These are phyloP conservation scores for Lapara coniferarum DNA, from an alignment of 2,888 invertebrate genomes.

Conservation along the genomic window DNA sequence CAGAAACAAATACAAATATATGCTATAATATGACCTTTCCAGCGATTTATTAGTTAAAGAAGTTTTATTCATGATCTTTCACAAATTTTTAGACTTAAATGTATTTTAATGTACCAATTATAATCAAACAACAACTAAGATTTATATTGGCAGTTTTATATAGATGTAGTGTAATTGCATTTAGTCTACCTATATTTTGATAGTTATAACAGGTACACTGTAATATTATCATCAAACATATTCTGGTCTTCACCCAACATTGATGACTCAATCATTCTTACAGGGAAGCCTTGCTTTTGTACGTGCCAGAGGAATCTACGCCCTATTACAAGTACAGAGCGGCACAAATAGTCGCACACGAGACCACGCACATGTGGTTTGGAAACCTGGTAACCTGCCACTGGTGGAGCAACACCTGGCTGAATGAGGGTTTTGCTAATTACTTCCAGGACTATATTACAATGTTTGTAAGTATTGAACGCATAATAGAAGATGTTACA, in stretches of 20 bases:
- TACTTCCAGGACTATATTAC: constrained; percentile 88
- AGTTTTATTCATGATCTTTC: too few species aligned
- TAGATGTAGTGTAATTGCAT: too few species aligned
- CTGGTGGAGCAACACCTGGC: constrained; percentile 91
- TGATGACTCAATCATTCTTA: neutral
- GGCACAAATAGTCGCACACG: constrained; percentile 87
- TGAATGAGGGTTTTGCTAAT: constrained; percentile 88
- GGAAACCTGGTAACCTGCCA: constrained; percentile 89
- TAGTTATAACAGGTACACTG: too few species aligned
- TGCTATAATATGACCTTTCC: neutral
- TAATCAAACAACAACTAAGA: too few species aligned
- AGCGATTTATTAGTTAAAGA: neutral
- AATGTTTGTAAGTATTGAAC: constrained; percentile 47
- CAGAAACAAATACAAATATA: neutral
- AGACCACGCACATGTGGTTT: constrained; percentile 93
- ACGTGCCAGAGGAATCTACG: constrained; percentile 70
- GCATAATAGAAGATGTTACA: too few species aligned
- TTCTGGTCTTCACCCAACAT: too few species aligned
- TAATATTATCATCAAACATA: too few species aligned
- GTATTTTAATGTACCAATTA: too few species aligned
- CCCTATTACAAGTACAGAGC: constrained; percentile 81
- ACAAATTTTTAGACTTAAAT: too few species aligned
- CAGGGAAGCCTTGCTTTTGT: constrained; percentile 75
- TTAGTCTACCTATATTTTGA: too few species aligned
- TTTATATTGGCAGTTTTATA: too few species aligned